Evolutionary conservation across 1,140 invertebrate species (phyloP), one percentile per base, ranked within the genome.

Genomic region (Notospermus geniculatus): DNA sequence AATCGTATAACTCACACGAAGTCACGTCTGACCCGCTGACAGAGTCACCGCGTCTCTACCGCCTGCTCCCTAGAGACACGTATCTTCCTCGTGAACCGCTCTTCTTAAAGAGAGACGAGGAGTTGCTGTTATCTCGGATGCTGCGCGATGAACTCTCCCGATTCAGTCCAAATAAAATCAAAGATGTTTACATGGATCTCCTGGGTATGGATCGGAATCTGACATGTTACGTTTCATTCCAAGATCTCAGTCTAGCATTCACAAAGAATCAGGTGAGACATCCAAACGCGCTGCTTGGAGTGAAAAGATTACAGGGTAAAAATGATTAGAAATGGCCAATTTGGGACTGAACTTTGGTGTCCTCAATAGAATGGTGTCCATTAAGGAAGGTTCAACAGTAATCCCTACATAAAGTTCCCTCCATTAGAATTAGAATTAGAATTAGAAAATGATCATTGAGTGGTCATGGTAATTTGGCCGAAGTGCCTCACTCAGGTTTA

Each of bases 211-310:
- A 50, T 50, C 4, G 46, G 19, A 50, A 27, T 19, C 5, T 50
- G n/a, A 50, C 46, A 5, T 19, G 46, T 23, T 50, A 23, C n/a
- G 46, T 50, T 19, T 27, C 46, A 23, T 50, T 7, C n/a, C 19
- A 50, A n/a, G 25, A 50, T 50, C 46, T 50, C 25, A 50, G 46
- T n/a, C 9, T 50, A 27, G 46, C 46, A 7, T 50, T 50, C 46
- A 50, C 46, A 27, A 50, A 50, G n/a, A 50, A 50, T 50, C 46
- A 50, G 46, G 46, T 50, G n/a, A 23, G n/a, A 36, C 15, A 36
- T 36, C 15, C 15, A n/a, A n/a, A n/a, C n/a, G n/a, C n/a, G n/a
- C n/a, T n/a, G n/a, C n/a, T n/a, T n/a, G n/a, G n/a, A n/a, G n/a
- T n/a, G n/a, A n/a, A n/a, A n/a, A n/a, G n/a, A n/a, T n/a, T n/a